Conservation (phyloP, 2,797 vertebrate genomes). For the Danionella dracula region DNA sequence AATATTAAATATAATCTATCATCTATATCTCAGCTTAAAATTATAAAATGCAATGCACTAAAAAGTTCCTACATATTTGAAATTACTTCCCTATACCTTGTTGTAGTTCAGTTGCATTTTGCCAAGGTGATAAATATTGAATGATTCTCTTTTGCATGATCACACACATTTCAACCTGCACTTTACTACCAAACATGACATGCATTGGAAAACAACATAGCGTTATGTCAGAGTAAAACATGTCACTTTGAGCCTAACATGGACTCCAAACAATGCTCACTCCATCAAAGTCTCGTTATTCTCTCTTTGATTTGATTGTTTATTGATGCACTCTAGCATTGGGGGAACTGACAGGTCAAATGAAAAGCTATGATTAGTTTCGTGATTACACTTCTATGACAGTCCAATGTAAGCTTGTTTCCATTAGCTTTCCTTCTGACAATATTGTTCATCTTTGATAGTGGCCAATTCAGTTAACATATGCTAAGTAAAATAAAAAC, state of each 20-base stretch:
- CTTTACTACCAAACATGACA: not conserved
- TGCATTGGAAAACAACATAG: not conserved
- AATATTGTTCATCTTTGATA: no score
- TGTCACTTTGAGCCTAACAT: conserved; percentile 7
- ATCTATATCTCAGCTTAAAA: no score
- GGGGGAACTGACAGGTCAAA: conserved; percentile 8
- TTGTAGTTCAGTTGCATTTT: not conserved
- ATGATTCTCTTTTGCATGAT: not conserved
- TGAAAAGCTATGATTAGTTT: not conserved
- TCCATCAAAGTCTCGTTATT: not conserved
- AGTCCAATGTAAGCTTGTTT: no score
- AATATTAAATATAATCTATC: no score
- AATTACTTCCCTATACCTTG: not conserved
- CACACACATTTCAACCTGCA: not conserved
- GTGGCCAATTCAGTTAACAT: no score
- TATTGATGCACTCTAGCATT: conserved; percentile 2
- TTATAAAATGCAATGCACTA: no score
- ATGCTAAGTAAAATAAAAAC: no score
- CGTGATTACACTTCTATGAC: conserved; percentile 25
- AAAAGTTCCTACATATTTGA: no score
- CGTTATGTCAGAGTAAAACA: not conserved
- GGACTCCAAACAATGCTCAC: not conserved
- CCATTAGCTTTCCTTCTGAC: no score
- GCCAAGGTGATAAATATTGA: not conserved
- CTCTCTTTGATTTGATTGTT: conserved; percentile 2